Evolutionary conservation across 2,888 invertebrate species (phyloP).

Genomic region (Phaedon cochleariae): DNA sequence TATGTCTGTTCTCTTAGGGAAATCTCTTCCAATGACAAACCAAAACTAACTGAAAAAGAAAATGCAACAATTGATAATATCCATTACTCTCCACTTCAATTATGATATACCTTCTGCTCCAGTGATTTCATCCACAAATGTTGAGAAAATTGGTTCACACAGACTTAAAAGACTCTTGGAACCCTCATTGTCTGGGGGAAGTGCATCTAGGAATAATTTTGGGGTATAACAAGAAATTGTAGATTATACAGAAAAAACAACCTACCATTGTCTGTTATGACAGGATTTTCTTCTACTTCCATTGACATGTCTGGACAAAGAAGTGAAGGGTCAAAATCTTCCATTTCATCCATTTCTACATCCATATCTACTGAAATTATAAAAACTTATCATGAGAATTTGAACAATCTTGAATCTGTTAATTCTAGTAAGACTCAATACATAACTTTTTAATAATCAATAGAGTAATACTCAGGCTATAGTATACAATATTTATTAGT

Average conservation of each 20-base stretch:
- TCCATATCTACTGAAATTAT: conserved; percentile 28
- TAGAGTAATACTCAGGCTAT: no score
- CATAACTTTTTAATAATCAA: no score
- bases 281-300: conserved; percentile 56
- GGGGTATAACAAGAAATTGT: no score
- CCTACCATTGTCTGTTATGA: conserved; percentile 46
- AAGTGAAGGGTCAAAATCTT: conserved; percentile 54
- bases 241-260: no score
- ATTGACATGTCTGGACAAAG: conserved; percentile 58
- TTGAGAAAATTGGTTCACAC: conserved; percentile 51
- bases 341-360: conserved; percentile 40
- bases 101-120: conserved; percentile 54
- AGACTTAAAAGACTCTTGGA: conserved; percentile 43
- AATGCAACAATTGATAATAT: background rate
- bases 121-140: conserved; percentile 54
- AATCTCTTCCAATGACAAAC: conserved; percentile 51
- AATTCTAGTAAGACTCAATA: no score
- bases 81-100: conserved; percentile 54
- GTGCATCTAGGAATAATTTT: conserved; percentile 11
- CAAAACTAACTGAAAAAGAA: conserved; percentile 49
- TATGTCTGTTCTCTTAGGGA: conserved; percentile 46
- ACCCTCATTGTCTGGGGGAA: conserved; percentile 33
- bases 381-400: no score
- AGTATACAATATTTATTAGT: no score
- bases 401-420: no score